Base-by-base conservation (phyloP, 2,113 vertebrate genomes). In the Menura novaehollandiae region DNA sequence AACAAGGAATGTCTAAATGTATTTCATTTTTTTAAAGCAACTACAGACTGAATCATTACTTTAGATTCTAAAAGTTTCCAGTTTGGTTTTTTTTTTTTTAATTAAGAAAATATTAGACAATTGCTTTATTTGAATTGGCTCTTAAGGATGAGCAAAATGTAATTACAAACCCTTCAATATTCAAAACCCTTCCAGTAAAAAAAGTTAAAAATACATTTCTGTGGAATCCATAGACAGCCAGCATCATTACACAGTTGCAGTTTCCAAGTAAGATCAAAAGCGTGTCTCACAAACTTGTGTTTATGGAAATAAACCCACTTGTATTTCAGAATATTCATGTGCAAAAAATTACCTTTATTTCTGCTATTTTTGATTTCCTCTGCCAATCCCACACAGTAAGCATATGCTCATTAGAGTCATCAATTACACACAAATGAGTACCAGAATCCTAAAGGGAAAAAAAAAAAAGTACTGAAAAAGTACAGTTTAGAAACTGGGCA, bases 381-480 rank as follows among this genome's bases (percentile, higher is more conserved):
- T 99, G 99, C 99, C 99, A 99, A 76, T 99, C 99, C 99, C 99
- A 99, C 10, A 99, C 99, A 8, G 99, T 99, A 87, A 99, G 97
- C 99, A 99, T 99, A 97, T 99, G 99, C 53, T 99, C 99, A 20
- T 99, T 99, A 78, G 99, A 99, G 96, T 99, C 99, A 86, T 99
- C 99, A 19, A 99, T 98, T 64, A 99, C 99, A 75, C 99, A 98
- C 86, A 99, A 98, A 97, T 99, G 99, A 88, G 98, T 98, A 53
- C 99, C 99, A 16, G 99, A 99, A 97, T 99, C 99, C 99, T 99
- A 78, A 55, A 81, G 64, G 68, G 86, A 85, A 86, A 94, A 84
- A 66, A 59, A 76, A 49, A 96, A 55, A 35, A 53, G n/a, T 15
- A 28, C 8, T 87, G 44, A 93, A 11, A 66, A 85, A 92, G 37